Percentiles rank a stretch among this genome's conserved stretches.
Evolutionary conservation across 2,797 vertebrate genomes (phyloP).

Genomic region (Amphiprion clarkii): DNA sequence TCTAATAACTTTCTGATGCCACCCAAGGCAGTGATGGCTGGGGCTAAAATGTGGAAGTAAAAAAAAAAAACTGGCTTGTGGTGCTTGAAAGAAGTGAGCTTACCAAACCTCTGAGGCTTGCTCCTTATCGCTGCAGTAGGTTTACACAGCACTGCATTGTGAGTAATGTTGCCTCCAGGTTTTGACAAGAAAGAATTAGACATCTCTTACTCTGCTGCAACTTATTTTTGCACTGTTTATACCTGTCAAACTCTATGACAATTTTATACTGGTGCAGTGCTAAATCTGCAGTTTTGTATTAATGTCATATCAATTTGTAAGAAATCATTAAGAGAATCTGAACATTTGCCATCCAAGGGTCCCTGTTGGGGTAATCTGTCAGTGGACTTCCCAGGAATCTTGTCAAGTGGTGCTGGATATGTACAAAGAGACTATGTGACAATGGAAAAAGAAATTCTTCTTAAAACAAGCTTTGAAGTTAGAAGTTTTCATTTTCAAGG

Average conservation of each 20-base stretch:
- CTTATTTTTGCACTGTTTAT: too few relatives aligned
- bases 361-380: too few relatives aligned
- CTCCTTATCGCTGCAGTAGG: too few relatives aligned
- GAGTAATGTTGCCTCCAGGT: neutral
- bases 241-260: neutral
- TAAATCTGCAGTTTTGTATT: neutral
- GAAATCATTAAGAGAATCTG: neutral
- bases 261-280: neutral
- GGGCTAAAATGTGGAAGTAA: too few relatives aligned
- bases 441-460: too few relatives aligned
- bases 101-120: too few relatives aligned
- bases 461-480: neutral
- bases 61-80: neutral
- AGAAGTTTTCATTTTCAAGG: neutral
- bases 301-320: neutral
- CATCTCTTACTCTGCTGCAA: neutral
- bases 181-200: neutral
- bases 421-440: too few relatives aligned
- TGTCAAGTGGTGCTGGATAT: too few relatives aligned
- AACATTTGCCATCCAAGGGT: neutral
- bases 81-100: neutral
- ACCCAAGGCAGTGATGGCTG: neutral
- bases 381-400: too few relatives aligned
- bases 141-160: neutral
- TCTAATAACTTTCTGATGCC: neutral